Base-by-base conservation (phyloP, 2,888 invertebrate genomes). In the Drosophila meridiana region DNA sequence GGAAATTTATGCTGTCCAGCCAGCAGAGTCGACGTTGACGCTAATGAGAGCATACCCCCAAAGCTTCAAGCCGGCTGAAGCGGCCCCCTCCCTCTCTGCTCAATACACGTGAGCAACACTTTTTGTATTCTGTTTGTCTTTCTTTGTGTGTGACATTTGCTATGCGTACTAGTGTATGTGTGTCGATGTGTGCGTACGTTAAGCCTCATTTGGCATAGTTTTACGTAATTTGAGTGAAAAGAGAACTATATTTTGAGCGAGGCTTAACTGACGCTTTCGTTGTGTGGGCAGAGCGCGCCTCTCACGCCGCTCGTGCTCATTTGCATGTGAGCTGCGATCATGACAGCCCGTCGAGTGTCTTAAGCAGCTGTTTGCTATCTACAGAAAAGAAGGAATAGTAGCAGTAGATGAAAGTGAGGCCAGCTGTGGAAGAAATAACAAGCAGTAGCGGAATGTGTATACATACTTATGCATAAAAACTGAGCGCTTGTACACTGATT, bases 181-280 rank as follows among this genome's bases (percentile, higher is more conserved):
- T 34, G 9, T 48, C 3, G 2, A 5, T 68, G 58, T 69, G 30
- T 48, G 67, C 67, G 55, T 65, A 56, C 57, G 77, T 70, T 85
- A 89, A 89, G 88, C 85, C 69, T 76, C 85, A 76, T 85, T 89
- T 89, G 88, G 90, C 85, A 89, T 85, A 89, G 72, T 74, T 85
- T 85, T 85, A 85, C 85, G 82, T 89, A 82, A 85, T 78, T 59
- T 43, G 58, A 74, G 70, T 67, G 71, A 43, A 28, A 63, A 74
- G 73, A 63, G 64, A 72, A 61, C 38, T 30, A 64, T 45, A 57
- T 42, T 66, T 67, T 76, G 69, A 81, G 72, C 58, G 68, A 36
- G 68, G 82, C 81, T 89, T 81, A 67, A 53, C 56, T 55, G 56
- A 36, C 58, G 52, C 58, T 82, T 65, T 42, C 30, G 40, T 52